Evolutionary conservation across 2,113 vertebrate genomes (phyloP).

Genomic region (Oplegnathus fasciatus): DNA sequence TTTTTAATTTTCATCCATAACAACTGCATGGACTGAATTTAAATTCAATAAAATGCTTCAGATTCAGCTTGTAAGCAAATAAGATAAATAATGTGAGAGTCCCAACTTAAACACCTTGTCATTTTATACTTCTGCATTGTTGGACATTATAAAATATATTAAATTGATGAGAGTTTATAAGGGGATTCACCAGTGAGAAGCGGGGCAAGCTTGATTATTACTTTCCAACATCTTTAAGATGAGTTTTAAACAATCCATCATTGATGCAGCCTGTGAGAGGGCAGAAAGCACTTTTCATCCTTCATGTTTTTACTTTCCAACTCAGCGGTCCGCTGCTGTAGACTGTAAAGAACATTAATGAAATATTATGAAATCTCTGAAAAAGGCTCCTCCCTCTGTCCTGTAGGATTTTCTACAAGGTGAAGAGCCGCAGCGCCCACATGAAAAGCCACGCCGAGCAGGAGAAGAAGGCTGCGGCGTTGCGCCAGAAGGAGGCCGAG

Average conservation of each 20-base stretch:
- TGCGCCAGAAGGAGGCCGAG: slow-evolving; percentile 90
- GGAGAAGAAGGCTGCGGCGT: slow-evolving; percentile 95
- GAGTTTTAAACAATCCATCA: neutral
- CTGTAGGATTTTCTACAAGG: slow-evolving; percentile 94
- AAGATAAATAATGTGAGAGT: neutral
- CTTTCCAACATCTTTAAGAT: neutral
- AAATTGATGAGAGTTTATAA: neutral
- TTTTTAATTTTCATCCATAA: neutral
- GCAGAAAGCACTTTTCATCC: neutral
- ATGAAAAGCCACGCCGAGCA: slow-evolving; percentile 99
- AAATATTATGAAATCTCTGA: neutral
- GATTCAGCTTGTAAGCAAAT: neutral
- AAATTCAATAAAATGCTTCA: neutral
- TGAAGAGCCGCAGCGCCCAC: slow-evolving; percentile 98
- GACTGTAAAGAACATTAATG: neutral
- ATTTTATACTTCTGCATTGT: neutral
- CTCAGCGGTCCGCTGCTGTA: too few relatives aligned
- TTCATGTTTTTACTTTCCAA: neutral
- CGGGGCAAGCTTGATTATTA: neutral
- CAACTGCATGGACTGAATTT: neutral
- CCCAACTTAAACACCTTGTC: neutral
- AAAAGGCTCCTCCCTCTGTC: neutral
- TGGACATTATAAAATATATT: neutral
- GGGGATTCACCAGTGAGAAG: neutral
- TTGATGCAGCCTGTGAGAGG: neutral